Conservation (phyloP, 2,113 vertebrate species). For the Passer domesticus region DNA sequence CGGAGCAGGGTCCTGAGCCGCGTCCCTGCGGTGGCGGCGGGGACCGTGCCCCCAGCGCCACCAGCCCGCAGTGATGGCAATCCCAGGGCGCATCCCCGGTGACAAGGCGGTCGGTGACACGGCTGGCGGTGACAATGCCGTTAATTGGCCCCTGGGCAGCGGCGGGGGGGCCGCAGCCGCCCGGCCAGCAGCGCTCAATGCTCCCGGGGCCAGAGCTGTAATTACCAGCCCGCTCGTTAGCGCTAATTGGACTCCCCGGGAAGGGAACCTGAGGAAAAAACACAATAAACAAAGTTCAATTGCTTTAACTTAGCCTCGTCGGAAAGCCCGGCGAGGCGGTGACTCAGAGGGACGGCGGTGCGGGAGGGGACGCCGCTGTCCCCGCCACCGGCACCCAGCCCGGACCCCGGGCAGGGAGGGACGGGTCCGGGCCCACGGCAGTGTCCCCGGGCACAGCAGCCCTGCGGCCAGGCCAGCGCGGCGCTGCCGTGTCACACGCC, state of each 20-base stretch:
- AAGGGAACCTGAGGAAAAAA: neutral
- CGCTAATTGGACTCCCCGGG: neutral
- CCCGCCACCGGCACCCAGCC: fast-evolving
- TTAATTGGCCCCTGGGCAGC: neutral
- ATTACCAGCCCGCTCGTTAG: slow-evolving; percentile 1
- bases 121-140: no score
- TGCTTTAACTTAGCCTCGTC: neutral
- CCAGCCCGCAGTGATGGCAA: fast-evolving
- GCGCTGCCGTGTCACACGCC: neutral
- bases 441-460: no score
- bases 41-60: neutral
- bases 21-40: fast-evolving
- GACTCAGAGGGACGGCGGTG: fast-evolving
- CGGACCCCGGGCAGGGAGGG: fast-evolving
- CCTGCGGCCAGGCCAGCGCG: neutral
- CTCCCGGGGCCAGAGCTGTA: neutral
- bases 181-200: neutral
- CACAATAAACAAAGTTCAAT: neutral
- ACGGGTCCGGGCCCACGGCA: fast-evolving
- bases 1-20: fast-evolving
- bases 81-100: fast-evolving
- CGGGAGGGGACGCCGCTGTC: neutral
- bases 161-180: neutral
- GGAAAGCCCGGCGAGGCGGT: neutral
- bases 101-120: neutral